These are phyloP conservation scores for Diaperis boleti DNA, from an alignment of 2,888 invertebrate genomes.

Conservation along the genomic window DNA sequence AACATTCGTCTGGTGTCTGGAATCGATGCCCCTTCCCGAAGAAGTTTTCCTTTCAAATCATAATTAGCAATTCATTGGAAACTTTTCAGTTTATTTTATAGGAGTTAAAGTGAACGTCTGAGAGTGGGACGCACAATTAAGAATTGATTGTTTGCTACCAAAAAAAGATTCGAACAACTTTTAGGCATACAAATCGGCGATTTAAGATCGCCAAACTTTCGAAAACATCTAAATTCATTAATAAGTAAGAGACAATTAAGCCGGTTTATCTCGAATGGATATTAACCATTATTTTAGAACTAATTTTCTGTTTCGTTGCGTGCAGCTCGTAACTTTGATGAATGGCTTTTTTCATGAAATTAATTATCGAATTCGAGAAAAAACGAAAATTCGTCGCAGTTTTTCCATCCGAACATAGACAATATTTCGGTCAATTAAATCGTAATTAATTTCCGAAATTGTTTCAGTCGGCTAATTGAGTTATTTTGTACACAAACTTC, in stretches of 20 bases:
- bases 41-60: slow-evolving; percentile 13
- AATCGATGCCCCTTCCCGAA: slow-evolving; percentile 1
- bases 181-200: not conserved
- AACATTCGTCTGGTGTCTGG: slow-evolving; percentile 18
- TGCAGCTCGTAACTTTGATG: too few species aligned
- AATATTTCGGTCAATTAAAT: not conserved
- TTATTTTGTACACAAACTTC: slow-evolving; percentile 1
- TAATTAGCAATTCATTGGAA: slow-evolving; percentile 19
- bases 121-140: slow-evolving; percentile 14
- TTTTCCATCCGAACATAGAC: too few species aligned
- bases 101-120: slow-evolving; percentile 4
- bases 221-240: too few species aligned
- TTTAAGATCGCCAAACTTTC: not conserved
- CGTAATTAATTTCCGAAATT: slow-evolving; percentile 1
- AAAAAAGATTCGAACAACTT: too few species aligned
- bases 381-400: too few species aligned
- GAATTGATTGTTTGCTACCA: not conserved
- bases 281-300: not conserved
- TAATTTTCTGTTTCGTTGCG: not conserved
- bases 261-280: too few species aligned
- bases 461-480: not conserved
- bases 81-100: slow-evolving; percentile 9
- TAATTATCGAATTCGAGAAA: too few species aligned
- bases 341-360: too few species aligned
- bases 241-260: too few species aligned